Evolutionary conservation across 2,888 invertebrate genomes (phyloP).

Genomic region (Ochlodes sylvanus): DNA sequence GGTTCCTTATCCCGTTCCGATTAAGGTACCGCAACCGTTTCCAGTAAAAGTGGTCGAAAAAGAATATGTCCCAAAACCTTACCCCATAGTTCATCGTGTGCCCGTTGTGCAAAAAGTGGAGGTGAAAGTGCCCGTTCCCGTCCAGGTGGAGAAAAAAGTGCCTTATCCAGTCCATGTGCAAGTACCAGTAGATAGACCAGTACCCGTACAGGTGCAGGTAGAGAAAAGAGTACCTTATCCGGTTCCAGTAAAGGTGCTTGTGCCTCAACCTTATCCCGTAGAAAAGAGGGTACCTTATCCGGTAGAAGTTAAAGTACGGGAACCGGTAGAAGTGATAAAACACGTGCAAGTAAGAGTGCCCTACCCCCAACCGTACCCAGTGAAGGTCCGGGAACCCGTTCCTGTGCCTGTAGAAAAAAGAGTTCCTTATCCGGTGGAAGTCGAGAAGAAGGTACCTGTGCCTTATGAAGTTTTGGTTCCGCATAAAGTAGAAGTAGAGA

Average conservation of each 20-base stretch:
- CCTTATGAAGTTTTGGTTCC: slow-evolving; percentile 67
- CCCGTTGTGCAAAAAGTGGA: slow-evolving; percentile 71
- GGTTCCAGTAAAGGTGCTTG: slow-evolving; percentile 72
- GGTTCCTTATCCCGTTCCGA: slow-evolving; percentile 75
- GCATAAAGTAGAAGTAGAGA: slow-evolving; percentile 61
- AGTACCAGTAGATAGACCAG: slow-evolving; percentile 66
- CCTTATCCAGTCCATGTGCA: slow-evolving; percentile 73
- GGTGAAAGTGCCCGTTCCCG: slow-evolving; percentile 73
- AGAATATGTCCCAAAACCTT: slow-evolving; percentile 78
- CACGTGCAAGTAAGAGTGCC: slow-evolving; percentile 74
- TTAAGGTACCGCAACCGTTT: slow-evolving; percentile 76
- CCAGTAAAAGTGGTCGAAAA: slow-evolving; percentile 82
- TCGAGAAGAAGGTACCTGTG: slow-evolving; percentile 76
- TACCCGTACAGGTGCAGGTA: slow-evolving; percentile 65
- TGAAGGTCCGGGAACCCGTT: slow-evolving; percentile 82
- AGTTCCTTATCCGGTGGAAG: slow-evolving; percentile 75
- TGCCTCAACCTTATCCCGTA: slow-evolving; percentile 80
- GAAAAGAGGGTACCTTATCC: slow-evolving; percentile 84
- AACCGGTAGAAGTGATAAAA: slow-evolving; percentile 73
- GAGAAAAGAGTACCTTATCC: slow-evolving; percentile 77
- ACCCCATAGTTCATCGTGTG: slow-evolving; percentile 75
- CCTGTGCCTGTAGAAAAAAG: slow-evolving; percentile 77
- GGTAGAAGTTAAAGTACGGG: slow-evolving; percentile 75
- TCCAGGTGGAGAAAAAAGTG: slow-evolving; percentile 72
- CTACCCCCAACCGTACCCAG: slow-evolving; percentile 78